A percentile compares a stretch with the other conserved stretches of the same genome.
Evolutionary conservation across 2,797 vertebrate genomes (phyloP).

Genomic region (Lutjanus campechanus): DNA sequence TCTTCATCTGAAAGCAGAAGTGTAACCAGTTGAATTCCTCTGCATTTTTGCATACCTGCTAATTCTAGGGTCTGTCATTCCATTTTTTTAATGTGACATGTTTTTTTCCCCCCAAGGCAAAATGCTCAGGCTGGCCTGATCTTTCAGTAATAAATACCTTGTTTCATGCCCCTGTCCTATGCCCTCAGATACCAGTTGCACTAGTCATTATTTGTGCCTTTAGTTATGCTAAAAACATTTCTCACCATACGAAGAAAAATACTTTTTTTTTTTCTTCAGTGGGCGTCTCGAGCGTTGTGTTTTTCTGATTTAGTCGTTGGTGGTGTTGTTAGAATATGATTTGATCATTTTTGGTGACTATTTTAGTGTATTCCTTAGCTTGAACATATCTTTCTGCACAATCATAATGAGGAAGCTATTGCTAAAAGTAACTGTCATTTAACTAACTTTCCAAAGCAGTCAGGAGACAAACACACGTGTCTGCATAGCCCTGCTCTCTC

Average conservation of each 20-base stretch:
- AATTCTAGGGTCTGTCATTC: conserved; percentile 47
- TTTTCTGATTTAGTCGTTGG: conserved; percentile 31
- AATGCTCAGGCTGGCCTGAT: conserved; percentile 29
- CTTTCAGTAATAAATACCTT: conserved; percentile 55
- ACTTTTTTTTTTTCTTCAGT: conserved; percentile 29
- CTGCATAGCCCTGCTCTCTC: conserved; percentile 28
- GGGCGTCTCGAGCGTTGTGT: conserved; percentile 9
- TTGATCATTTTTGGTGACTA: conserved; percentile 23
- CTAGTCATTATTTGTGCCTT: conserved; percentile 55
- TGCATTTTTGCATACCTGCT: conserved; percentile 71
- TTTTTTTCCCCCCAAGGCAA: conserved; percentile 30
- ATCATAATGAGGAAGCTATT: conserved; percentile 52
- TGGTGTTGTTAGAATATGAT: conserved; percentile 16
- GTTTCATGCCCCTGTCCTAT: conserved; percentile 19
- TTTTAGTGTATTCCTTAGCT: conserved; percentile 13
- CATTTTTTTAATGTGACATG: conserved; percentile 64
- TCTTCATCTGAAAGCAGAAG: conserved; percentile 45
- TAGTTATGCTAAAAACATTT: conserved; percentile 49
- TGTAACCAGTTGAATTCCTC: conserved; percentile 55
- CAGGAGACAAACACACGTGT: conserved; percentile 5
- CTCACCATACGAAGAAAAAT: conserved; percentile 12
- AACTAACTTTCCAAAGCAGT: conserved; percentile 50
- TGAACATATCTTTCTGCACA: conserved; percentile 30
- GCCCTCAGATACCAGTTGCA: conserved; percentile 21
- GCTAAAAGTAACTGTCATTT: conserved; percentile 44